phyloP scores from a whole-genome alignment of 2,797 vertebrate genomes.

The Schizopygopsis pylzovi region DNA sequence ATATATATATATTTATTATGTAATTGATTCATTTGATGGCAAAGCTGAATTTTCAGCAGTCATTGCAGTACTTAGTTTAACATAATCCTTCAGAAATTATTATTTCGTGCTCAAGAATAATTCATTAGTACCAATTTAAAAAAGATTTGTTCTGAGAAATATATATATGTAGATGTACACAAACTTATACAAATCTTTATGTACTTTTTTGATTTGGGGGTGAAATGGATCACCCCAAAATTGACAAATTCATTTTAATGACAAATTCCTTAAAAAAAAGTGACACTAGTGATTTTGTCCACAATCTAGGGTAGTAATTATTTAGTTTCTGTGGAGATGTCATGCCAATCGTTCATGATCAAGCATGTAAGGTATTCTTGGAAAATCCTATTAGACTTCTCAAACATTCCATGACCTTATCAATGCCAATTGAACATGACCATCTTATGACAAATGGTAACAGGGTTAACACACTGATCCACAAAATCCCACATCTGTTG shows the following conservation, averaged over 20 bases:
- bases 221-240: too few species aligned
- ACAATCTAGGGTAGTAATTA: background rate
- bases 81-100: too few species aligned
- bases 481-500: background rate
- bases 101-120: too few species aligned
- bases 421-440: background rate
- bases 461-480: background rate
- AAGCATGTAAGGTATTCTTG: background rate
- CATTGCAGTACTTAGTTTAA: too few species aligned
- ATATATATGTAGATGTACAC: too few species aligned
- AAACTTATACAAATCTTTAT: too few species aligned
- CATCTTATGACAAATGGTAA: background rate
- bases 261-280: background rate
- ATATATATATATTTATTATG: background rate
- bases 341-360: slow-evolving; percentile 9
- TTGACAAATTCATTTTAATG: background rate
- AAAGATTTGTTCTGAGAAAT: too few species aligned
- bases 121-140: too few species aligned
- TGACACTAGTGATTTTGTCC: background rate
- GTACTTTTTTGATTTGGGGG: too few species aligned
- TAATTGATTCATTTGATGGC: too few species aligned
- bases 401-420: background rate
- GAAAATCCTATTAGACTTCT: background rate
- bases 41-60: too few species aligned
- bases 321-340: background rate